Base-by-base conservation (phyloP, 2,113 vertebrate genomes). In the Anguilla japonica region DNA sequence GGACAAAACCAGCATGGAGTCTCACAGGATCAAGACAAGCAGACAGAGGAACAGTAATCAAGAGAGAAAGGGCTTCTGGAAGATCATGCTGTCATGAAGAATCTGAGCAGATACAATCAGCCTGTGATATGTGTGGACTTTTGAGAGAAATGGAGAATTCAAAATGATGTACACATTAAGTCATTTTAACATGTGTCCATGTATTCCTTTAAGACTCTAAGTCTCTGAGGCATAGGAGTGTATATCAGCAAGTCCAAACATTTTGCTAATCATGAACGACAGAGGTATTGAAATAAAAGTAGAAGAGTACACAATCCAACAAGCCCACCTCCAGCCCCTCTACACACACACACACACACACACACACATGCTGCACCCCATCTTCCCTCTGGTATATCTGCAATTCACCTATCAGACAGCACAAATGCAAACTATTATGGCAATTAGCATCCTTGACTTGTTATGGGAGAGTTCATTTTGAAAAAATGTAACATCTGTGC, bases 391-490 rank as follows among this genome's bases (percentile, higher is more conserved):
- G 20, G 4, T 50, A 15, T 82, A n/a, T n/a, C 71, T 75, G n/a
- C 16, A 34, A 22, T 82, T 50, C 81, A 43, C 26, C 26, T 53
- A 50, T 82, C 81, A 84, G 60, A 29, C 2, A 43, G 5, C 18
- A 71, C 16, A 67, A 71, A 29, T 85, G 26, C 22, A 34, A 46
- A 4, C 41, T 85, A 80, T 84, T 84, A 87, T 80, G n/a, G 86
- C 57, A 60, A 87, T 63, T 84, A 84, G 26, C 41, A 56, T 56
- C 79, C 78, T 78, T 57, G 50, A 41, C 40, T 84, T 78, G 57
- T 87, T 87, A 81, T 34, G 26, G 87, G 56, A 81, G 6, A 87
- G 87, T 34, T 80, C 43, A 84, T 83, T 57, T 20, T 56, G 82
- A 87, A 60, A 34, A 39, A 60, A 20, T 57, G 53, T 18, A 9